Percentiles rank a stretch among this genome's conserved stretches.
phyloP scores from a whole-genome alignment of 2,797 vertebrate species.

The Sebastes diaconus region DNA sequence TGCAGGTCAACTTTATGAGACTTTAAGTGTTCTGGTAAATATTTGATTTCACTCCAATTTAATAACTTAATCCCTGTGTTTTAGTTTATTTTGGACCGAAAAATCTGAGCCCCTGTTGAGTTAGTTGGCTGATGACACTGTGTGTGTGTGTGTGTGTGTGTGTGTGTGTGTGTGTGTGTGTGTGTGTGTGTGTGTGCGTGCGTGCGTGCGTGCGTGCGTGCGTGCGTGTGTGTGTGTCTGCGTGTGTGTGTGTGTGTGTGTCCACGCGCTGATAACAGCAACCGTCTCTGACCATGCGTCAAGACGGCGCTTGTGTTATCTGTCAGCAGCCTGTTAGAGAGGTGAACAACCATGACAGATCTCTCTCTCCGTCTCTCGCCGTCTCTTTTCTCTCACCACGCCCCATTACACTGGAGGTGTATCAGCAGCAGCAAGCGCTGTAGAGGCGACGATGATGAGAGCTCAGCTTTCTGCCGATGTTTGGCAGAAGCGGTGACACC shows the following conservation, averaged over 20 bases:
- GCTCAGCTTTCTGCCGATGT: slow-evolving; percentile 55
- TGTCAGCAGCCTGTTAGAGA: slow-evolving; percentile 72
- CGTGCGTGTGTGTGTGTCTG: background rate
- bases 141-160: background rate
- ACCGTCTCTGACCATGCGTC: slow-evolving; percentile 48
- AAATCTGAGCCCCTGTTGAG: background rate
- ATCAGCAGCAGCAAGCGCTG: slow-evolving; percentile 33
- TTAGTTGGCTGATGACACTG: background rate
- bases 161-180: background rate
- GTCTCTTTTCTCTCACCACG: slow-evolving; percentile 46
- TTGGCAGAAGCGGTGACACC: slow-evolving; percentile 52
- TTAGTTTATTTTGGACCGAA: background rate
- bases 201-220: background rate
- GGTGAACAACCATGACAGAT: slow-evolving; percentile 65
- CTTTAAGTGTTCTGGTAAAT: background rate
- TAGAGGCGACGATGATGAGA: slow-evolving; percentile 34
- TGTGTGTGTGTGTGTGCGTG: background rate
- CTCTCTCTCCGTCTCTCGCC: background rate
- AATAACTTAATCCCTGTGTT: background rate
- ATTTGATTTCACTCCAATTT: background rate
- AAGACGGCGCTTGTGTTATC: slow-evolving; percentile 54
- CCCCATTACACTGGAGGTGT: slow-evolving; percentile 62
- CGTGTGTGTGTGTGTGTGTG: background rate
- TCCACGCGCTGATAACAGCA: slow-evolving; percentile 37
- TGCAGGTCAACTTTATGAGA: background rate